Evolutionary conservation across 2,888 invertebrate species (phyloP), one percentile per base, ranked within the genome.

Genomic region (Orgyia antiqua): DNA sequence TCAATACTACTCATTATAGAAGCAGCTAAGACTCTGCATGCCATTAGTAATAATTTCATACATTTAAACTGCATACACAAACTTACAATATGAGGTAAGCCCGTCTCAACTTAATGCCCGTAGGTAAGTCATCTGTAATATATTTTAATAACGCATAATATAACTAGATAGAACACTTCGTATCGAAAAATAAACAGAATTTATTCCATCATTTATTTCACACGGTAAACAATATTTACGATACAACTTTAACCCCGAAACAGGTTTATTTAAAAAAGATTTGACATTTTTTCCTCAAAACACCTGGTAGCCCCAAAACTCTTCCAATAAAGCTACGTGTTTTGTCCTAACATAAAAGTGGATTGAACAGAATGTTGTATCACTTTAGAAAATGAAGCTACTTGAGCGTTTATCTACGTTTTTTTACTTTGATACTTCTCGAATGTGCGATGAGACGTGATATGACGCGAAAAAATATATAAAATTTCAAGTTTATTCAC

Each of bases 351-450:
- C 59, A 61, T 53, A 57, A 67, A 60, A 69, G 64, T 60, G 57
- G 54, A 63, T 68, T 61, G 58, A 52, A 62, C 51, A 51, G 58
- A 58, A 67, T 63, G 64, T 70, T 67, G 59, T 65, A 64, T 66
- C 65, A 60, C 65, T 71, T 70, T 65, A 55, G 63, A 56, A 64
- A 73, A 70, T 64, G 59, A 68, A 63, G 55, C 52, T 55, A 60
- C 56, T 68, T 64, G 54, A 56, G 49, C 53, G 39, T 65, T 58
- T 58, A 64, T 60, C 54, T 54, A 54, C 54, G 48, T 65, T 53
- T 45, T n/a, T n/a, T 58, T 58, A 53, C 55, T 55, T 51, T 60
- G 59, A 58, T 58, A 57, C 45, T 46, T 50, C 45, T 52, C 36
- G 41, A 17, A 45, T 52, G 49, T 43, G 39, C n/a, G n/a, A n/a